A percentile compares a stretch with the other conserved stretches of the same genome.
These are phyloP conservation scores for Aporrectodea caliginosa DNA, from an alignment of 1,140 invertebrate genomes.

Conservation along the genomic window DNA sequence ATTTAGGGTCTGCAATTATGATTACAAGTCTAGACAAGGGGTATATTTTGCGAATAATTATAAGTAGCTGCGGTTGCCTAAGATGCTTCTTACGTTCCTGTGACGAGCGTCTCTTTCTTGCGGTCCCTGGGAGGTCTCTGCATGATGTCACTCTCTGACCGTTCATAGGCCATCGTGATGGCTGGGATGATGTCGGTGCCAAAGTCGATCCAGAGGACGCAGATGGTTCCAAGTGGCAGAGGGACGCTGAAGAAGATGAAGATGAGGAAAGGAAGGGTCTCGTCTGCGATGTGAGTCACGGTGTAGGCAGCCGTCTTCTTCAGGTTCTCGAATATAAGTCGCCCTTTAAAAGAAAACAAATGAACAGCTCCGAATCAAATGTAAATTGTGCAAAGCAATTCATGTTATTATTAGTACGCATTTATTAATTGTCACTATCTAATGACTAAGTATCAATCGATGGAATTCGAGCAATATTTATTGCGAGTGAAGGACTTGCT, in stretches of 20 bases:
- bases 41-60: no score
- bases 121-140: constrained; percentile 90
- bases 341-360: constrained; percentile 53
- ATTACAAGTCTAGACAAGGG: background rate
- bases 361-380: no score
- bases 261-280: constrained; percentile 77
- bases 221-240: constrained; percentile 72
- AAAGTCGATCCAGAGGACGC: constrained; percentile 96
- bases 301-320: constrained; percentile 99
- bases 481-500: no score
- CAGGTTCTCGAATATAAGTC: constrained; percentile 73
- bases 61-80: no score
- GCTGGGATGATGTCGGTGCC: constrained; percentile 83
- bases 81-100: constrained; percentile 6
- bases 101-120: constrained; percentile 31
- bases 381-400: no score
- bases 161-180: constrained; percentile 87
- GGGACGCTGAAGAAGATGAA: constrained; percentile 43
- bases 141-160: constrained; percentile 97
- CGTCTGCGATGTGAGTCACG: constrained; percentile 97
- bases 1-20: background rate
- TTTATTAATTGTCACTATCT: no score
- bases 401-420: no score
- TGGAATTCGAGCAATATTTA: no score
- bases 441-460: no score